Evolutionary conservation across 64 coral and sea anemone genomes (phyloP).

Genomic region (Stichodactyla helianthus): DNA sequence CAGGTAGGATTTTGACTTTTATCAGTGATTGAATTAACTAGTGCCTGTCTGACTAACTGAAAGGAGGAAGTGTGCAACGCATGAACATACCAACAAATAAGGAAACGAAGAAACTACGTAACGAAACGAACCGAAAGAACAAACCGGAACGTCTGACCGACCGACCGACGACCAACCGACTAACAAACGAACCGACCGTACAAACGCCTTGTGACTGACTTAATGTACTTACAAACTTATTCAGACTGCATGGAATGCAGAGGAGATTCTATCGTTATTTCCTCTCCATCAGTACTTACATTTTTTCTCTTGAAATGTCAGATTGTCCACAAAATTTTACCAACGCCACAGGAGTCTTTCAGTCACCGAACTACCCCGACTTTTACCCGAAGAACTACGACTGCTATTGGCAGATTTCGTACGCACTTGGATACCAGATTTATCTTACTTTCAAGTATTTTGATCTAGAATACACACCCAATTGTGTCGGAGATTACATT

Average conservation of each 20-base stretch:
- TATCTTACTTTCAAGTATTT: conserved; percentile 57
- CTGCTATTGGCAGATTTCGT: conserved; percentile 51
- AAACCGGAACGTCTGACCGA: neutral
- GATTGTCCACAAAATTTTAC: conserved; percentile 54
- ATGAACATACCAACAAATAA: too few species aligned
- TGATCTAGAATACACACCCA: conserved; percentile 33
- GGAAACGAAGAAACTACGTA: too few species aligned
- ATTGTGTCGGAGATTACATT: conserved; percentile 55
- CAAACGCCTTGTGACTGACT: too few species aligned
- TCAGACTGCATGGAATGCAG: neutral
- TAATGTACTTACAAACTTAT: neutral
- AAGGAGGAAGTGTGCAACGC: neutral
- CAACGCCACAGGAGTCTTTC: conserved; percentile 27
- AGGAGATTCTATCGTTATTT: neutral
- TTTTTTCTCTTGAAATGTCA: neutral
- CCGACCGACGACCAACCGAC: neutral
- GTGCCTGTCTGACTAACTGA: neutral
- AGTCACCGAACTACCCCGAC: conserved; percentile 51
- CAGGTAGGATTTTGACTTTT: neutral
- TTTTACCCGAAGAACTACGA: conserved; percentile 55
- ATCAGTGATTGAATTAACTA: neutral
- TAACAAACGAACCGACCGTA: neutral
- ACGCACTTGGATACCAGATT: conserved; percentile 50
- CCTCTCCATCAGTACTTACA: neutral
- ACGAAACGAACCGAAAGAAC: too few species aligned